Percentiles rank a stretch among this genome's conserved stretches.
Evolutionary conservation across 1,140 invertebrate genomes (phyloP).

Genomic region (Bacillus rossius): DNA sequence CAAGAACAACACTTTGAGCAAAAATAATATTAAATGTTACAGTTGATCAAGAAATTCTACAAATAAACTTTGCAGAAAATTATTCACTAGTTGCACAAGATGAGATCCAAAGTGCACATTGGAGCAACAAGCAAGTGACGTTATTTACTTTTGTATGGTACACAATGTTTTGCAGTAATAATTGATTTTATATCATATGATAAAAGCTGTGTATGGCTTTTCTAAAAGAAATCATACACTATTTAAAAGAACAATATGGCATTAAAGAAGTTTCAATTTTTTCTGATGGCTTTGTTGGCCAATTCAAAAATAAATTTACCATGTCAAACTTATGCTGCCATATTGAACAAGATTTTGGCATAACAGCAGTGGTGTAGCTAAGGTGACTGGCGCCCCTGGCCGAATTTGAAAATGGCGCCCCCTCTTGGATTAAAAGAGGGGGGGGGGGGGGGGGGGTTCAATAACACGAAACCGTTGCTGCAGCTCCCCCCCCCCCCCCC

Average conservation of each 20-base stretch:
- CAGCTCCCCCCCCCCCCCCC: no score
- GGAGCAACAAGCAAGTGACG: not conserved
- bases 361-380: no score
- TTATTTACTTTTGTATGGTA: not conserved
- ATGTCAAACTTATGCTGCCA: not conserved
- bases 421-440: no score
- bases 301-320: not conserved
- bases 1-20: no score
- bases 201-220: not conserved
- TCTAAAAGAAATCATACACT: not conserved
- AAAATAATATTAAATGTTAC: no score
- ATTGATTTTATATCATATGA: not conserved
- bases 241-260: not conserved
- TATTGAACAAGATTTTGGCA: not conserved
- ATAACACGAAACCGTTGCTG: no score
- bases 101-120: not conserved
- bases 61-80: not conserved
- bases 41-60: not conserved
- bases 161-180: not conserved
- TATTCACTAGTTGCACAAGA: not conserved
- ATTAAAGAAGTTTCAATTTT: not conserved
- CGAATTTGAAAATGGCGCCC: no score
- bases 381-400: constrained; percentile 29
- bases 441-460: no score
- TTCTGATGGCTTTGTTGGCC: not conserved